Base-by-base conservation (phyloP, 2,797 vertebrate species). In the Scomberomorus guttatus region DNA sequence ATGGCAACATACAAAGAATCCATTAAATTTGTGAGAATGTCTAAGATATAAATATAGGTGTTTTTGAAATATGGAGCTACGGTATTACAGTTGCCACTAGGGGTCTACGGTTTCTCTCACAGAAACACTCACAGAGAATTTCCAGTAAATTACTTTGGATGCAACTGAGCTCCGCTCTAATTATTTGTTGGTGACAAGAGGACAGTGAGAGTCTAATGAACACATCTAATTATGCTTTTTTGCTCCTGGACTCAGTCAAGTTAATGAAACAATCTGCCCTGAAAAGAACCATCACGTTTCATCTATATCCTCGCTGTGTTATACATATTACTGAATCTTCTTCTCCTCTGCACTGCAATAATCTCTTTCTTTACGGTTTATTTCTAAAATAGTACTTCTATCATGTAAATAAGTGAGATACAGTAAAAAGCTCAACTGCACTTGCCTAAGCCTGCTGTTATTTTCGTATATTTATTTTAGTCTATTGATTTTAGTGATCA, bases 161-260 rank as follows among this genome's bases (percentile, higher is more conserved):
- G 79, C 83, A 74, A 62, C 83, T 81, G 79, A 87, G 81, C 72
- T 78, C 56, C 6, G 58, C 81, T 80, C 87, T 90, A 90, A 91
- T 93, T 92, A 90, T 87, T 85, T 93, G 77, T 72, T 83, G 82
- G 76, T 85, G 82, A 93, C 80, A 84, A 78, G 77, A 89, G 82
- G 89, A 87, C 87, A 92, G 87, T 72, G 48, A 89, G 91, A 84
- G 81, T 83, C 89, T 92, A 93, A 93, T 94, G 87, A 94, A 90
- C 76, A 85, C 80, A 90, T 84, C 67, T 90, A 91, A 92, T 92
- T 87, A 90, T 80, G 79, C 81, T 79, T 69, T 82, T 83, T 80
- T 60, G 70, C 79, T 88, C 75, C 68, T 61, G 77, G 83, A 87
- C 79, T 89, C 82, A 64, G 44, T 85, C 72, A 72, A 84, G 80